These are phyloP conservation scores for Neomicropteryx cornuta DNA, from an alignment of 1,140 invertebrate genomes.

Conservation along the genomic window DNA sequence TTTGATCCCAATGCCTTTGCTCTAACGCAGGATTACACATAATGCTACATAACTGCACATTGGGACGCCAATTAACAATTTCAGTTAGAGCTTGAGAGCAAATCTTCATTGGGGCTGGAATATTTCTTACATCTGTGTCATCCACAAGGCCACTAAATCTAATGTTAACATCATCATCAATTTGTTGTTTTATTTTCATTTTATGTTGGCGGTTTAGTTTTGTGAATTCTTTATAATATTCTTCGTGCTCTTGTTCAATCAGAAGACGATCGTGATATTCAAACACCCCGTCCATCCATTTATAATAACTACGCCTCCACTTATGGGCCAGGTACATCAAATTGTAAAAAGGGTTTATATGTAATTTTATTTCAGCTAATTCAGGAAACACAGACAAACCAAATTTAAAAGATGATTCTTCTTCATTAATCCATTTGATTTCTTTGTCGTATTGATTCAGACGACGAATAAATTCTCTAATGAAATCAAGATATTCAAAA, in stretches of 20 bases:
- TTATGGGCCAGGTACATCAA: constrained; percentile 47
- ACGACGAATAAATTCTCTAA: constrained; percentile 60
- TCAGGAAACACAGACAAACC: constrained; percentile 60
- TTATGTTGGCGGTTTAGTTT: constrained; percentile 74
- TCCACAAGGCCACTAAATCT: constrained; percentile 59
- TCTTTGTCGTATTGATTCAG: constrained; percentile 61
- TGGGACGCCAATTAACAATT: constrained; percentile 70
- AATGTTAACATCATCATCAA: constrained; percentile 50
- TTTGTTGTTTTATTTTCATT: constrained; percentile 64
- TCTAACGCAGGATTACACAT: constrained; percentile 80
- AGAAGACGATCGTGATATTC: constrained; percentile 62
- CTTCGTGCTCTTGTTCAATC: constrained; percentile 61
- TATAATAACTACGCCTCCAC: constrained; percentile 71
- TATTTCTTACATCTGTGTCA: constrained; percentile 62
- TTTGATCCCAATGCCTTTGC: constrained; percentile 86
- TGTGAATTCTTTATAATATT: constrained; percentile 60
- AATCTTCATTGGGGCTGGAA: constrained; percentile 68
- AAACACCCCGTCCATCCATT: constrained; percentile 88
- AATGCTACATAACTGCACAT: constrained; percentile 68
- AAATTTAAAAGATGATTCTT: constrained; percentile 79
- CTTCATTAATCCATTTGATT: constrained; percentile 78
- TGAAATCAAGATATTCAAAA: constrained; percentile 52
- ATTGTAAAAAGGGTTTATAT: constrained; percentile 55
- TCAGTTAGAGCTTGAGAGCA: constrained; percentile 56
- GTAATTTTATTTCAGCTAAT: constrained; percentile 59